These are phyloP conservation scores for Amphibalanus amphitrite DNA, from an alignment of 1,140 invertebrate genomes.

Conservation along the genomic window DNA sequence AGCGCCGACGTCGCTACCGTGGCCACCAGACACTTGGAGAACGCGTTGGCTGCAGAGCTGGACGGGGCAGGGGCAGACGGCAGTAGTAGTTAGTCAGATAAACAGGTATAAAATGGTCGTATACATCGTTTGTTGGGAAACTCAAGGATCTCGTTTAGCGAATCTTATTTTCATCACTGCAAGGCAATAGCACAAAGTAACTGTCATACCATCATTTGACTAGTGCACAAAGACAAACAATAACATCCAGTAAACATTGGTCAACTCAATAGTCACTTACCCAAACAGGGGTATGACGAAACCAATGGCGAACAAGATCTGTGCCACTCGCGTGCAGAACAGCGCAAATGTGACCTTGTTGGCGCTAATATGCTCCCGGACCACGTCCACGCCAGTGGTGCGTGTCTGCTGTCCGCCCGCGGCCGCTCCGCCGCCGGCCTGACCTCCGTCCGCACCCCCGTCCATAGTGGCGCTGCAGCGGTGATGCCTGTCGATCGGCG, in stretches of 20 bases:
- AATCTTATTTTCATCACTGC: background rate
- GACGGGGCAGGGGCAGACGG: no score
- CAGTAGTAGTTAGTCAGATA: no score
- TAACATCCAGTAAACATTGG: background rate
- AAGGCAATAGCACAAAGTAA: background rate
- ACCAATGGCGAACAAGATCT: background rate
- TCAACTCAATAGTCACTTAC: background rate
- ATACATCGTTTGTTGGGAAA: background rate
- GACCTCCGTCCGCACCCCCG: no score
- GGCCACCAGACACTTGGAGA: background rate
- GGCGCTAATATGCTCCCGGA: background rate
- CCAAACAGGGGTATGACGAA: background rate
- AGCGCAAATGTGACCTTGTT: background rate
- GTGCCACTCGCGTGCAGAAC: background rate
- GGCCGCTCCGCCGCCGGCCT: no score
- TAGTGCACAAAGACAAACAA: background rate
- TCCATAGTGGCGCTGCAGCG: no score
- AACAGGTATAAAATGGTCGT: background rate
- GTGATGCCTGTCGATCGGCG: no score
- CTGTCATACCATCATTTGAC: background rate
- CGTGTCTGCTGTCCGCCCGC: no score
- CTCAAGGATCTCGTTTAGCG: background rate
- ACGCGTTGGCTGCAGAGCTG: background rate
- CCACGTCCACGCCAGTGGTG: background rate
- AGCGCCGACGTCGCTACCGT: constrained; percentile 53